Percentiles rank a stretch among this genome's conserved stretches.
These are phyloP conservation scores for Heliconius congener DNA, from an alignment of 1,140 invertebrate species.

Conservation along the genomic window DNA sequence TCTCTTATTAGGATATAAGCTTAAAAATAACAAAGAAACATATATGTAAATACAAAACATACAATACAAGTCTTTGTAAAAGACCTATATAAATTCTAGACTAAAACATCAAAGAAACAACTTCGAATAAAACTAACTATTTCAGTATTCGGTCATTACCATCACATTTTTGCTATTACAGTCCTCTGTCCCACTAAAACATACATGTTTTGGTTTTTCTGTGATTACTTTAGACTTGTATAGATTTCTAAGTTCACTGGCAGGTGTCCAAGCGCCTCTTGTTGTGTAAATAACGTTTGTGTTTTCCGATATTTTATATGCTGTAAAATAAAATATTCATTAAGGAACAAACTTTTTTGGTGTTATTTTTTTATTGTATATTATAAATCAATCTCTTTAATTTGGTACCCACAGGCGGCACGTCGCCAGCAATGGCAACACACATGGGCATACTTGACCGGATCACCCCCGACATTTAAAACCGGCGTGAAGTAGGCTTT, in stretches of 20 bases:
- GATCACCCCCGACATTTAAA: too few relatives aligned
- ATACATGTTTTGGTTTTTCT: slow-evolving; percentile 14
- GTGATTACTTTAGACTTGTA: slow-evolving; percentile 17
- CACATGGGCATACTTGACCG: too few relatives aligned
- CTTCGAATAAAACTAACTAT: background rate
- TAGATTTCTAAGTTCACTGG: slow-evolving; percentile 31
- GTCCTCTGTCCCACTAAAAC: background rate
- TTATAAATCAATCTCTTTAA: too few relatives aligned
- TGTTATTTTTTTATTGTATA: too few relatives aligned
- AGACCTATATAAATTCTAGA: background rate
- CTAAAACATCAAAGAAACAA: background rate
- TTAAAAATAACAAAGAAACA: too few relatives aligned
- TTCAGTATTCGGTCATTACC: slow-evolving; percentile 8
- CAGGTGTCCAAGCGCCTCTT: slow-evolving; percentile 49
- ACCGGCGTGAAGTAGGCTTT: too few relatives aligned
- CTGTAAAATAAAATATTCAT: slow-evolving; percentile 45
- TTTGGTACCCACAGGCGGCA: too few relatives aligned
- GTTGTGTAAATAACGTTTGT: slow-evolving; percentile 52
- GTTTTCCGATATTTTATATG: slow-evolving; percentile 57
- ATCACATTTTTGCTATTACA: background rate
- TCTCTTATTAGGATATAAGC: too few relatives aligned
- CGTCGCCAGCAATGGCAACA: too few relatives aligned
- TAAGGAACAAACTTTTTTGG: background rate
- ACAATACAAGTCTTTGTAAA: background rate
- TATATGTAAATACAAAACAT: too few relatives aligned